phyloP scores from a whole-genome alignment of 2,797 vertebrate genomes.

The Peromyscus attwateri region DNA sequence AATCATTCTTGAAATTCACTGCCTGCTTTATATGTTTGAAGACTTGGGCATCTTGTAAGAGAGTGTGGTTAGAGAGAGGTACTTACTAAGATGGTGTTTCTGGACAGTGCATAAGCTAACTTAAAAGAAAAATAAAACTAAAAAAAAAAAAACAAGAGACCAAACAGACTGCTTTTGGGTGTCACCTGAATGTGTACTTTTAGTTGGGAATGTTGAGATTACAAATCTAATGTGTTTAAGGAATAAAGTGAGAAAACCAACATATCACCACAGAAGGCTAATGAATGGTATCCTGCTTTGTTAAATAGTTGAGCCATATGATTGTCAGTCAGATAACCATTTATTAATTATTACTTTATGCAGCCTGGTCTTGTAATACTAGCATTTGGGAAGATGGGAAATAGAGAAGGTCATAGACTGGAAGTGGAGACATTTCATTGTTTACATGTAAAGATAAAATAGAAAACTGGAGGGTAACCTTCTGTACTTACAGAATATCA shows the following conservation, averaged over 20 bases:
- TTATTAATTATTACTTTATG: conserved; percentile 18
- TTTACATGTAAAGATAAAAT: conserved; percentile 8
- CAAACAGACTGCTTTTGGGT: conserved; percentile 31
- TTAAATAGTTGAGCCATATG: conserved; percentile 63
- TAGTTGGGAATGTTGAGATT: conserved; percentile 45
- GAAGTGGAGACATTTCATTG: conserved; percentile 19
- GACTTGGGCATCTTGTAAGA: conserved; percentile 34
- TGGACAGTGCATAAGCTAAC: neutral
- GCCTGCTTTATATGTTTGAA: conserved; percentile 38
- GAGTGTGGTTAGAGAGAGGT: neutral
- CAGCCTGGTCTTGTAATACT: conserved; percentile 1
- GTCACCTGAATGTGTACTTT: conserved; percentile 43
- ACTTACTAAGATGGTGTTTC: neutral
- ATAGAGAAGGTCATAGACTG: neutral
- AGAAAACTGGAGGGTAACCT: conserved; percentile 51
- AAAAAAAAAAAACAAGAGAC: neutral
- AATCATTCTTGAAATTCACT: conserved; percentile 33
- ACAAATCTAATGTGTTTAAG: conserved; percentile 48
- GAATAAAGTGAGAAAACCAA: conserved; percentile 53
- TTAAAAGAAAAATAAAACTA: neutral
- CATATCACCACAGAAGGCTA: conserved; percentile 16
- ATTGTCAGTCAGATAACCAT: neutral
- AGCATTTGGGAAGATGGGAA: conserved; percentile 49
- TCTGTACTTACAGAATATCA: neutral
- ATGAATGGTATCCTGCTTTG: conserved; percentile 31